Evolutionary conservation across 2,797 vertebrate genomes (phyloP), one percentile per base, ranked within the genome.

Genomic region (Limnodromus scolopaceus): DNA sequence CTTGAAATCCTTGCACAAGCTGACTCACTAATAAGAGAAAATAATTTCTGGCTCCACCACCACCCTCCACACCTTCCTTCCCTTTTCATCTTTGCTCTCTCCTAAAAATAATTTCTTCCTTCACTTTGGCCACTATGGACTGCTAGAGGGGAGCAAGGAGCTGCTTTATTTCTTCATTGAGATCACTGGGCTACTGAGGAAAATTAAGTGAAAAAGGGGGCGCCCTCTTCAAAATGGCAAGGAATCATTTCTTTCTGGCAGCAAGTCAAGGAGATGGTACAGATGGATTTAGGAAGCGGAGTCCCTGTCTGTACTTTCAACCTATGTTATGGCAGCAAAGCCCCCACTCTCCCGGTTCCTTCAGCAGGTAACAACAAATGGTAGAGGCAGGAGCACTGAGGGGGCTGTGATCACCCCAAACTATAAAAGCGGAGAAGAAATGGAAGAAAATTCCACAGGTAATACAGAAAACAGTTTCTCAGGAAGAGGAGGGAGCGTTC

Each of bases 341-440:
- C 13, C 8, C 4, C 45, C 1, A 2, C 28, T 60, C 18, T 53
- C 9, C 13, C 1, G 1, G 18, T 18, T 66, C 32, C 61, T 65
- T 69, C 53, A 70, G 28, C 39, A 53, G 39, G 11, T n/a, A 54
- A 45, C 12, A 57, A 11, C 28, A 39, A 24, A 39, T 0, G 2
- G 4, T 9, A 32, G n/a, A 54, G 13, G 41, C 6, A n/a, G 38
- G 7, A 85, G 3, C 30, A 54, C 16, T 7, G 9, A 66, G 19
- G 27, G 20, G 63, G 14, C 23, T 69, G 18, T 13, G 8, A 63
- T 34, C 68, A 45, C 6, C 16, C 23, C 8, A 75, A 24, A 36
- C 16, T 46, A 9, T 4, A 11, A 16, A 76, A 61, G 18, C 6
- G 17, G 20, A 80, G 32, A 81, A 74, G n/a, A 70, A 74, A 70